Percentiles rank a stretch among this genome's conserved stretches.
These are phyloP conservation scores for Rhimphoctona megacephalus DNA, from an alignment of 2,888 invertebrate species.

Conservation along the genomic window DNA sequence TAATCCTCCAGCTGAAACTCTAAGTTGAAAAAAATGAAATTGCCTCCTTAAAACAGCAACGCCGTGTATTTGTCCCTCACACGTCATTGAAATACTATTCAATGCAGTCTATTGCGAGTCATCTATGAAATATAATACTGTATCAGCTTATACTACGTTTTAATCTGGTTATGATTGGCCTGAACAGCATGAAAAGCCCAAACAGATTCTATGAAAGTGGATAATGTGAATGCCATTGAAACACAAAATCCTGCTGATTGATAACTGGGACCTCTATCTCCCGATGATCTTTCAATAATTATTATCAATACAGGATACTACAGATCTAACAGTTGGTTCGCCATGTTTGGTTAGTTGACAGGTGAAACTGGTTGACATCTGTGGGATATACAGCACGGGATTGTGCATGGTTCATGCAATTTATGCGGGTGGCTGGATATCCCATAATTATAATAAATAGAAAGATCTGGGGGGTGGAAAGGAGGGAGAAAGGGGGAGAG, in stretches of 20 bases:
- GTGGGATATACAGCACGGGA: slow-evolving; percentile 2
- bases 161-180: neutral
- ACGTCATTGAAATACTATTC: neutral
- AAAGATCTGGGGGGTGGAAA: no score
- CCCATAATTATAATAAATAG: slow-evolving; percentile 24
- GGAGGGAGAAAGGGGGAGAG: neutral
- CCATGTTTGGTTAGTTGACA: slow-evolving; percentile 36
- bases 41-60: neutral
- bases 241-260: slow-evolving; percentile 6
- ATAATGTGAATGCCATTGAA: slow-evolving; percentile 22
- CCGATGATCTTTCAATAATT: slow-evolving; percentile 54
- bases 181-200: neutral
- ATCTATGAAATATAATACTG: neutral
- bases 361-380: neutral
- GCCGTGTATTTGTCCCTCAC: neutral
- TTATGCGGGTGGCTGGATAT: slow-evolving; percentile 7
- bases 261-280: slow-evolving; percentile 6
- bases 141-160: neutral
- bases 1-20: neutral
- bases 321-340: slow-evolving; percentile 48
- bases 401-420: slow-evolving; percentile 24
- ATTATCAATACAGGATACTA: slow-evolving; percentile 38
- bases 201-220: slow-evolving; percentile 2
- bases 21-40: neutral
- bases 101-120: neutral